phyloP scores from a whole-genome alignment of 2,888 invertebrate species.

The Drosophila conformis region DNA sequence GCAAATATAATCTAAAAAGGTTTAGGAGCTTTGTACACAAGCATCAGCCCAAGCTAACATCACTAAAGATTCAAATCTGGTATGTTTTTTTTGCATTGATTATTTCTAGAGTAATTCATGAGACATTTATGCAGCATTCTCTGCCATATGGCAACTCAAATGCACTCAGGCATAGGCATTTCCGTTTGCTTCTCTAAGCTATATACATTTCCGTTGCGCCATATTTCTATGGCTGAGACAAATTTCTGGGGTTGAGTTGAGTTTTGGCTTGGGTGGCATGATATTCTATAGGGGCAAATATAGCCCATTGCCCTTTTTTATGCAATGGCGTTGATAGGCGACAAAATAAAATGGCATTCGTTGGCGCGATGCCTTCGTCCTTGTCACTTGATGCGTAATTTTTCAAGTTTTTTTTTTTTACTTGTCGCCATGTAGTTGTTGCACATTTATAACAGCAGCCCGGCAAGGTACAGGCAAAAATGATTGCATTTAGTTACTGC shows the following conservation, averaged over 20 bases:
- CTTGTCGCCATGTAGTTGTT: slow-evolving; percentile 68
- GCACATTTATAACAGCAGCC: slow-evolving; percentile 67
- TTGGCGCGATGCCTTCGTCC: slow-evolving; percentile 19
- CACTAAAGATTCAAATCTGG: slow-evolving; percentile 32
- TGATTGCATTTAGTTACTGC: slow-evolving; percentile 69
- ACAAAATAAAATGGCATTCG: slow-evolving; percentile 52
- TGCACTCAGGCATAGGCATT: slow-evolving; percentile 57
- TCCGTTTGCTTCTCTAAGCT: slow-evolving; percentile 58
- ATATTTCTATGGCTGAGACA: slow-evolving; percentile 45
- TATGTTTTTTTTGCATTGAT: not conserved
- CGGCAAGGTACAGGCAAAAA: slow-evolving; percentile 56
- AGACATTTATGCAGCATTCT: slow-evolving; percentile 13
- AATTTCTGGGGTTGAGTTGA: slow-evolving; percentile 3
- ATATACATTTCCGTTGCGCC: slow-evolving; percentile 66
- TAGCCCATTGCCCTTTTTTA: slow-evolving; percentile 23
- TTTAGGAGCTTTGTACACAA: not conserved
- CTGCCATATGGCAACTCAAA: slow-evolving; percentile 53
- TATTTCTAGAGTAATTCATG: slow-evolving; percentile 30
- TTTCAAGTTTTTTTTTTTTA: slow-evolving; percentile 59
- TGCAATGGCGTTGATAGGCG: slow-evolving; percentile 23
- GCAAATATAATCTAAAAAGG: slow-evolving; percentile 10
- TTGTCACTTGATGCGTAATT: slow-evolving; percentile 69
- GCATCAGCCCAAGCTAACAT: slow-evolving; percentile 22
- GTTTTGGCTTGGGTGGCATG: slow-evolving; percentile 10
- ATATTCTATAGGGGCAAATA: not conserved